A percentile compares a stretch with the other conserved stretches of the same genome.
Evolutionary conservation across 2,113 vertebrate genomes (phyloP).

Genomic region (Hyperopisus bebe): DNA sequence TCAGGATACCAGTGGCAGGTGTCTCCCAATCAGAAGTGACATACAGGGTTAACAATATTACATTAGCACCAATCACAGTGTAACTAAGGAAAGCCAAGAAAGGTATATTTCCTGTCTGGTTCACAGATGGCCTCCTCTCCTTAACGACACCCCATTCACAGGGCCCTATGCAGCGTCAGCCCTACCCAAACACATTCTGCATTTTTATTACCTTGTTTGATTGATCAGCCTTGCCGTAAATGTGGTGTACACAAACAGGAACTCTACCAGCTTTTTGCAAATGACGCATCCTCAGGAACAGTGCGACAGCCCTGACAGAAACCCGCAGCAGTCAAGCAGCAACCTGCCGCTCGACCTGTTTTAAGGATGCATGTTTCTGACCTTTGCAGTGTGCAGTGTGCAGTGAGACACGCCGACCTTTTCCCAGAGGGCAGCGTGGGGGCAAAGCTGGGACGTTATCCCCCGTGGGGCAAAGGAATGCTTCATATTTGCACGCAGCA

Average conservation of each 20-base stretch:
- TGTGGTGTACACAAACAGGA: background rate
- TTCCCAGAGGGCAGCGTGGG: background rate
- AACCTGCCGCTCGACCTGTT: background rate
- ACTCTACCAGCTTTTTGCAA: background rate
- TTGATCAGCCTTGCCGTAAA: background rate
- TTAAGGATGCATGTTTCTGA: background rate
- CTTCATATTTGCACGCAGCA: background rate
- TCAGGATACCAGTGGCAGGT: background rate
- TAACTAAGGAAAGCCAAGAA: background rate
- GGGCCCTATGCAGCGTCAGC: background rate
- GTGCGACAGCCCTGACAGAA: background rate
- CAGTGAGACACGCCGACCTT: background rate
- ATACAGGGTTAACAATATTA: background rate
- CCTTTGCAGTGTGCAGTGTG: background rate
- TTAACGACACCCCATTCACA: background rate
- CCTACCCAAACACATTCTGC: background rate
- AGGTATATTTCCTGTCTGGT: background rate
- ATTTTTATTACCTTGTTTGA: background rate
- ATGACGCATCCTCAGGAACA: background rate
- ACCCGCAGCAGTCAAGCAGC: background rate
- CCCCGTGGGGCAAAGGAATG: background rate
- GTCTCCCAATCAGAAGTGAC: background rate
- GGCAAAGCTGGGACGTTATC: background rate
- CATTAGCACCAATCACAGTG: background rate
- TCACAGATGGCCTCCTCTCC: background rate